These are phyloP conservation scores for Lepeophtheirus salmonis DNA, from an alignment of 1,140 invertebrate species.

Conservation along the genomic window DNA sequence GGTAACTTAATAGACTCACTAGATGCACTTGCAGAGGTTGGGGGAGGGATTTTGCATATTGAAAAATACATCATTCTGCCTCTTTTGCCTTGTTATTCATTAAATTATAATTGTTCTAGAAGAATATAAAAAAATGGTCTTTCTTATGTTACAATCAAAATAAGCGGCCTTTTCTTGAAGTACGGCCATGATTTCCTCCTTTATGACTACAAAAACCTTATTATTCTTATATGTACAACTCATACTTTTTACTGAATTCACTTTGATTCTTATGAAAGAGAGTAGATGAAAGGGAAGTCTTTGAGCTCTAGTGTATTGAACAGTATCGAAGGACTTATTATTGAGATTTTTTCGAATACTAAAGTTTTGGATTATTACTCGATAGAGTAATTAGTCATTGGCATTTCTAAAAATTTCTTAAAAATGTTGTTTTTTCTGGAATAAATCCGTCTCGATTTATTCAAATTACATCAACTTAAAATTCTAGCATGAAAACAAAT, in stretches of 20 bases:
- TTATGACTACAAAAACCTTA: constrained; percentile 12
- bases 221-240: constrained; percentile 15
- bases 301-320: constrained; percentile 15
- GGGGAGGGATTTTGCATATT: constrained; percentile 1
- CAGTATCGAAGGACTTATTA: constrained; percentile 8
- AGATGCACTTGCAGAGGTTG: no score
- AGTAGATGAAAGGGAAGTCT: constrained; percentile 16
- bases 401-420: no score
- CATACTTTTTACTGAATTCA: constrained; percentile 13
- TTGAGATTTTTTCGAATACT: constrained; percentile 13
- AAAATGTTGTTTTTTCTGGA: no score
- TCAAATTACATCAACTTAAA: no score
- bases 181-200: background rate
- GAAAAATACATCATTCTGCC: background rate
- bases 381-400: no score
- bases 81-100: background rate
- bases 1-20: no score
- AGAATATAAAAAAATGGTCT: background rate
- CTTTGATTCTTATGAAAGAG: constrained; percentile 17
- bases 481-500: no score
- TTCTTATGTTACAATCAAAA: background rate
- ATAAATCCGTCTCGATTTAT: no score
- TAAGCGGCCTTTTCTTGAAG: background rate
- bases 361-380: no score
- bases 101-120: background rate